Evolutionary conservation across 2,888 invertebrate genomes (phyloP), one percentile per base, ranked within the genome.

Genomic region (Agriopis leucophaearia): DNA sequence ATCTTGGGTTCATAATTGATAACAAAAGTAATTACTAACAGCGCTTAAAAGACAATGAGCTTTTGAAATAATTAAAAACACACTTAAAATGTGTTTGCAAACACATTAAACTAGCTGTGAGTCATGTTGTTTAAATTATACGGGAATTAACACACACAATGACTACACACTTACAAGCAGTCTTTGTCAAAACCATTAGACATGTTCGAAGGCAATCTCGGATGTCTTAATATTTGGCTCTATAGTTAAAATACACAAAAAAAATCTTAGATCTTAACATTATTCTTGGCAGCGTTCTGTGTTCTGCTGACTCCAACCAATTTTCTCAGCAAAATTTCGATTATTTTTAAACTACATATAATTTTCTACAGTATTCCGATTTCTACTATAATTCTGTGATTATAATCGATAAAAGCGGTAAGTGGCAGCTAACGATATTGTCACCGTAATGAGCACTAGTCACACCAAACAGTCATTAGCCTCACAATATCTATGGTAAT

Each of bases 391-490:
- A 27, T 27, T 27, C 27, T 27, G 27, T 27, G 27, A 27, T 5
- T 27, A 27, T 48, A 62, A 72, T 70, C 71, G 74, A 71, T 74
- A 71, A 66, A 60, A 55, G 63, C 38, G 36, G 63, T 64, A 65
- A 75, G 68, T 74, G 71, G 68, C 63, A 54, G 51, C 69, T 47
- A 70, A 65, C 69, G 69, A 74, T 71, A 74, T 66, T 78, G 78
- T 76, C 73, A 66, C 74, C 54, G 63, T 87, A 86, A 88, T 85
- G 87, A 82, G 75, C 65, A 62, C 57, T 71, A 76, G 86, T 85
- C 87, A 87, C 88, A 88, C 85, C 78, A 88, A 79, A 66, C 76
- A 63, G 72, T 78, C 87, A 81, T 88, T 74, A 73, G 66, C 50
- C 67, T 71, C 74, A 76, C 77, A 60, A 64, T 79, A 78, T 75